Base-by-base conservation (phyloP, 2,888 invertebrate species). In the Strigamia transsilvanica region DNA sequence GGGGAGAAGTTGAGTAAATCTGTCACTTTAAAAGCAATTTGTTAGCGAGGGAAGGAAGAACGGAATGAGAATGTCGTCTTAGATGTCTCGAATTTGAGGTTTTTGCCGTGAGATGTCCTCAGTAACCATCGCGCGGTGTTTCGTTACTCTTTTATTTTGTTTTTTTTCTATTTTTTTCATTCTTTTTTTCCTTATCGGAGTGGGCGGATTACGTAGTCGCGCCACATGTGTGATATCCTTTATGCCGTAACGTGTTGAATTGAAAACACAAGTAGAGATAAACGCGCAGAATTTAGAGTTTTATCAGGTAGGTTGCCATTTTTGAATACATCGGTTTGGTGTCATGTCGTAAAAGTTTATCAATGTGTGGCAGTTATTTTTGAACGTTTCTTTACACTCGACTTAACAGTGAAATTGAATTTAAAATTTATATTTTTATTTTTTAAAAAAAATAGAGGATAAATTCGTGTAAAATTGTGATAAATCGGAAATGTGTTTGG, bases 281-380 rank as follows among this genome's bases (percentile, higher is more conserved):
- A 66, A 27, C 21, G 9, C 51, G n/a, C 42, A n/a, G 66, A 15
- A 66, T 66, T 66, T 66, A 66, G 66, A 23, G 66, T 66, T 66
- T 66, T 66, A 66, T 66, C 66, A 66, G 66, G 66, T 66, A 66
- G 12, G 66, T 66, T 66, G 23, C 66, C 66, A 66, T 21, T 66
- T 51, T 66, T 66, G 66, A 27, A 21, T 23, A 15, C 66, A 66
- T 23, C 21, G 66, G 66, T 66, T 6, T 23, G 21, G 2, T 66
- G 66, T 27, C 66, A 66, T 15, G 51, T 15, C 51, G 51, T 51
- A 51, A 51, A 51, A 51, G 9, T 51, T 51, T 51, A 13, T 51
- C n/a, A 51, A 51, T 51, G 9, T n/a, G 2, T 13, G n/a, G 13
- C 51, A 51, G 51, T 27, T n/a, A 51, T 15, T 51, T 12, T 15